phyloP scores from a whole-genome alignment of 1,140 invertebrate species.

The Cydia amplana region DNA sequence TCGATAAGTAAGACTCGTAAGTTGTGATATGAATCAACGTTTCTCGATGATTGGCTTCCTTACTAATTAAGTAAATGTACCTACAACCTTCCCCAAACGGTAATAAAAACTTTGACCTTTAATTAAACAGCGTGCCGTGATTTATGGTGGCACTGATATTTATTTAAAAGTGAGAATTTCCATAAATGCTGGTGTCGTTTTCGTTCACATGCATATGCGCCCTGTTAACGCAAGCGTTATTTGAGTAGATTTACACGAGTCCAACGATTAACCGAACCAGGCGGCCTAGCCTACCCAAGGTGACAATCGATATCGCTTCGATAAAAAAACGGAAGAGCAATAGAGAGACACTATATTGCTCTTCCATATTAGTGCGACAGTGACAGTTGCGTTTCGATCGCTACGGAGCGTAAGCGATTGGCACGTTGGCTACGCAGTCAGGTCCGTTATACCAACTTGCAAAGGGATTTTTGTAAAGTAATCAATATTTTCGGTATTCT shows the following conservation, averaged over 20 bases:
- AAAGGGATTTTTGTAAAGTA: no score
- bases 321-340: no score
- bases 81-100: constrained; percentile 6
- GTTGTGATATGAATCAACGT: neutral
- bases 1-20: constrained; percentile 15
- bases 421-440: no score
- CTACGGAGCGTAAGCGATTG: no score
- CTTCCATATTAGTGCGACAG: no score
- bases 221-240: constrained; percentile 6
- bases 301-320: no score
- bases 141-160: constrained; percentile 25
- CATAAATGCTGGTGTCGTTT: constrained; percentile 18
- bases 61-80: constrained; percentile 15
- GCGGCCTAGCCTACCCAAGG: no score
- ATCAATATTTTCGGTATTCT: no score
- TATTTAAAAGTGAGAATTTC: constrained; percentile 18
- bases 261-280: neutral
- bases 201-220: neutral
- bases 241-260: neutral
- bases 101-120: constrained; percentile 30
- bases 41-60: neutral
- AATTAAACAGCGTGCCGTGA: constrained; percentile 23
- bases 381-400: no score
- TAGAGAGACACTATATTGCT: no score
- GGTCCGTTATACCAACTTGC: neutral